Percentiles rank a stretch among this genome's conserved stretches.
These are phyloP conservation scores for Lophotis ruficrista DNA, from an alignment of 2,113 vertebrate genomes.

Conservation along the genomic window DNA sequence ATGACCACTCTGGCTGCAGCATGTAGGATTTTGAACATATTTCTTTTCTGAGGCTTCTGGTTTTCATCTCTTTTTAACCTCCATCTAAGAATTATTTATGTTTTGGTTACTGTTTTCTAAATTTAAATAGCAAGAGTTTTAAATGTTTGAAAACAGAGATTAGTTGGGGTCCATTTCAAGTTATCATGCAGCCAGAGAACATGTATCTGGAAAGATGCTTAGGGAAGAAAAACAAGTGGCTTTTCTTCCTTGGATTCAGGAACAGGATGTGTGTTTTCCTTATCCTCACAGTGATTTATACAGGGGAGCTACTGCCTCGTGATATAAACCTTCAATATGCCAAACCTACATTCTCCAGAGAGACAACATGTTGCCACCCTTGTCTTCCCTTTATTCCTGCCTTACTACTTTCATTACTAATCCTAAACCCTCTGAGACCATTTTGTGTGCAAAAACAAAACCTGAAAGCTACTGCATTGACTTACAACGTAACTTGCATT, in stretches of 20 bases:
- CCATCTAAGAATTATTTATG: background rate
- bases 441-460: background rate
- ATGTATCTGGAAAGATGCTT: conserved; percentile 12
- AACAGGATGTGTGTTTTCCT: background rate
- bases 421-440: background rate
- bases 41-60: background rate
- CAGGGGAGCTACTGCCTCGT: background rate
- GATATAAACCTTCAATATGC: background rate
- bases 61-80: background rate
- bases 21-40: background rate
- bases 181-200: background rate
- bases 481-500: background rate
- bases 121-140: background rate
- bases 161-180: background rate
- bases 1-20: background rate
- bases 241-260: background rate
- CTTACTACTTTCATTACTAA: background rate
- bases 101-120: background rate
- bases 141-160: background rate
- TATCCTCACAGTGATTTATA: background rate
- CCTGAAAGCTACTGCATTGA: background rate
- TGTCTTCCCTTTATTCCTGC: background rate
- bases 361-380: background rate
- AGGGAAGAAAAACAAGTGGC: background rate
- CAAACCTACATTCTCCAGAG: background rate